These are phyloP conservation scores for Icerya purchasi DNA, from an alignment of 2,888 invertebrate species.

Conservation along the genomic window DNA sequence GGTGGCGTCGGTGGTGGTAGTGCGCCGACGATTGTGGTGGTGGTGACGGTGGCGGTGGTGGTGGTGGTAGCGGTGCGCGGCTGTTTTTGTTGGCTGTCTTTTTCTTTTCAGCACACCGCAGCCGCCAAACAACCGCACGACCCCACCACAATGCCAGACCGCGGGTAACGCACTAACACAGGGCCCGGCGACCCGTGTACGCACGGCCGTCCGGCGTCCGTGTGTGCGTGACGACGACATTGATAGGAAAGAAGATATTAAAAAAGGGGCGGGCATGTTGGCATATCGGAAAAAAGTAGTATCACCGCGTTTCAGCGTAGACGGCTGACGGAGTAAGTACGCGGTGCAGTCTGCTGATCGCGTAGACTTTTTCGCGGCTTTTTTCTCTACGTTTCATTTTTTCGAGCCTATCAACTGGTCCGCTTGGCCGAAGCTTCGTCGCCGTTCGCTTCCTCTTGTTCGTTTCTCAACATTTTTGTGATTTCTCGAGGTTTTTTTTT, in stretches of 20 bases:
- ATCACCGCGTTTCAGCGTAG: no score
- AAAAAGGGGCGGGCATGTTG: constrained; percentile 10
- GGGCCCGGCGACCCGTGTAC: background rate
- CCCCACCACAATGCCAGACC: background rate
- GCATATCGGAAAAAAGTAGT: background rate
- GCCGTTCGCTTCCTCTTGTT: no score
- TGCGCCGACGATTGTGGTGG: constrained; percentile 15
- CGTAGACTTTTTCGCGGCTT: no score
- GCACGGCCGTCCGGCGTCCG: background rate
- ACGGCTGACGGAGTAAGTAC: no score
- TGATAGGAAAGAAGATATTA: constrained; percentile 7
- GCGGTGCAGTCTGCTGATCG: no score
- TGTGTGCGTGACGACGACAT: background rate
- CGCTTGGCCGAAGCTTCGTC: no score
- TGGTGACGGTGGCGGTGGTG: constrained; percentile 28
- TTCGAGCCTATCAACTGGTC: no score
- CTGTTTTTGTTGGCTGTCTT: constrained; percentile 12
- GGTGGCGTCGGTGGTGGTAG: constrained; percentile 25
- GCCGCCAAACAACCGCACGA: background rate
- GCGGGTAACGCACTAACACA: background rate
- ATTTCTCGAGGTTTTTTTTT: no score
- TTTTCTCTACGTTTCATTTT: no score
- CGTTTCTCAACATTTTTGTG: no score
- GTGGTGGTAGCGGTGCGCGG: constrained; percentile 26
- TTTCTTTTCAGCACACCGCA: constrained; percentile 9